Percentiles rank a stretch among this genome's conserved stretches.
Evolutionary conservation across 1,140 invertebrate genomes (phyloP).

Genomic region (Hycleus cichorii): DNA sequence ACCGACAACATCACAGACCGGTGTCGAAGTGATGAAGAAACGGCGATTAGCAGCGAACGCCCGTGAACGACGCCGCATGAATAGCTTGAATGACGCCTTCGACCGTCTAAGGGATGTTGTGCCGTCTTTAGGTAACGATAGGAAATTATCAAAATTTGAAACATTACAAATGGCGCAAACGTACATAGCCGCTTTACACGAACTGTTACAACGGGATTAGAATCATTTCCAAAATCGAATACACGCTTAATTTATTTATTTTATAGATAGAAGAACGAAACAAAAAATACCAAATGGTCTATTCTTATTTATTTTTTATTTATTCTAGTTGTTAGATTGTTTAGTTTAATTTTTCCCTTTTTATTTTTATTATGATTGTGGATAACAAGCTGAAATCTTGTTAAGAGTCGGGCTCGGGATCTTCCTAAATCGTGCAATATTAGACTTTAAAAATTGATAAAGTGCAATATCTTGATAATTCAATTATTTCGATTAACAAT

Average conservation of each 20-base stretch:
- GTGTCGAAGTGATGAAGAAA: conserved; percentile 38
- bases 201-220: conserved; percentile 44
- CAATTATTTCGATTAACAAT: too few relatives aligned
- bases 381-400: not conserved
- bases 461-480: conserved; percentile 17
- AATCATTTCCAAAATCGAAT: not conserved
- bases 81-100: conserved; percentile 70
- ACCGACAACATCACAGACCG: conserved; percentile 1
- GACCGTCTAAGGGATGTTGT: conserved; percentile 67
- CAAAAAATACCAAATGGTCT: conserved; percentile 1
- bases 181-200: conserved; percentile 64
- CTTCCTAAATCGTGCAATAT: conserved; percentile 18
- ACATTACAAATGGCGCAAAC: conserved; percentile 77
- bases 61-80: conserved; percentile 65
- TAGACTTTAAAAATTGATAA: conserved; percentile 17
- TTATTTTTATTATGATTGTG: not conserved
- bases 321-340: not conserved
- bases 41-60: conserved; percentile 66
- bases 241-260: not conserved
- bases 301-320: conserved; percentile 14
- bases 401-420: conserved; percentile 2
- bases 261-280: not conserved
- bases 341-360: not conserved
- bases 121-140: conserved; percentile 63
- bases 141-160: conserved; percentile 74